Percentiles rank a stretch among this genome's conserved stretches.
phyloP scores from a whole-genome alignment of 2,797 vertebrate species.

The Psittacula derbiana region DNA sequence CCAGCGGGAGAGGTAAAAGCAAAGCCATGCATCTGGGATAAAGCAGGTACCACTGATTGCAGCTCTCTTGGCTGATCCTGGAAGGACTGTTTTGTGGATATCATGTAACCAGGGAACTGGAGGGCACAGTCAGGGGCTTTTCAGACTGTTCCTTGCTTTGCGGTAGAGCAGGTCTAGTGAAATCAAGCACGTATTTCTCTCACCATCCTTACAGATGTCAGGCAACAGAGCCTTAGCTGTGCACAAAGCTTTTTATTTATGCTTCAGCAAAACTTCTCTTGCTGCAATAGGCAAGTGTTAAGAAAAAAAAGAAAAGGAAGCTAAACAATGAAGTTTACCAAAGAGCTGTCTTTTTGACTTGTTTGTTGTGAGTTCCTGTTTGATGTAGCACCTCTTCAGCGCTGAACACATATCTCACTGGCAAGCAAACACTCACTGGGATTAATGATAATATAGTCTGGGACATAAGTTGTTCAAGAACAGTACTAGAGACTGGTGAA shows the following conservation, averaged over 20 bases:
- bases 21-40: neutral
- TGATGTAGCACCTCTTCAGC: neutral
- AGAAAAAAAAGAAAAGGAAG: neutral
- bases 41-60: neutral
- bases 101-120: neutral
- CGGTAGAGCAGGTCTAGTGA: neutral
- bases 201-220: neutral
- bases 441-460: neutral
- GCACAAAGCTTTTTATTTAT: neutral
- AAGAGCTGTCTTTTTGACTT: neutral
- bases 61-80: neutral
- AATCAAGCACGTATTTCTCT: neutral
- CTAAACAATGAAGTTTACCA: neutral
- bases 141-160: neutral
- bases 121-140: neutral
- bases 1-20: neutral
- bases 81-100: neutral
- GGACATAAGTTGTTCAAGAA: neutral
- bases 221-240: neutral
- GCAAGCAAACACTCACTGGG: neutral
- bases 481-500: neutral
- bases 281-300: neutral
- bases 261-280: neutral
- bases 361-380: neutral
- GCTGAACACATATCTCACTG: fast-evolving